A percentile compares a stretch with the other conserved stretches of the same genome.
phyloP scores from a whole-genome alignment of 2,113 vertebrate genomes.

The Porphyrio hochstetteri region DNA sequence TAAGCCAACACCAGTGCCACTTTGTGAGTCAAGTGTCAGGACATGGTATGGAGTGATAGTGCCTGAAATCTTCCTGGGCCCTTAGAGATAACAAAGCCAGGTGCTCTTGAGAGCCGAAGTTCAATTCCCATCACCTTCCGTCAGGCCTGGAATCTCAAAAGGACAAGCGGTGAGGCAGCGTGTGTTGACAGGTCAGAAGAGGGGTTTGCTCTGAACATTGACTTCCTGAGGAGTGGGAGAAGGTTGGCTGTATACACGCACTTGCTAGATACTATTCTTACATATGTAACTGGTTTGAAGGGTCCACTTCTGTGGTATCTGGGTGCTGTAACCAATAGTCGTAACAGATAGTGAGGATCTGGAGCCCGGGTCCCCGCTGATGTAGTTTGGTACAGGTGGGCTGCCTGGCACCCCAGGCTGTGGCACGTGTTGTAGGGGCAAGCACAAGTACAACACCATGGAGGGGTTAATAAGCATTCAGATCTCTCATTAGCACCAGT shows the following conservation, averaged over 20 bases:
- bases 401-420: neutral
- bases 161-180: slow-evolving; percentile 43
- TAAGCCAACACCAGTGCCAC: slow-evolving; percentile 73
- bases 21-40: slow-evolving; percentile 82
- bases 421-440: fast-evolving
- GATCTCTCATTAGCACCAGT: neutral
- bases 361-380: neutral
- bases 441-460: neutral
- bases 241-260: slow-evolving; percentile 51
- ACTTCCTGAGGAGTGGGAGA: slow-evolving; percentile 72
- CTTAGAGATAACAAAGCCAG: slow-evolving; percentile 73
- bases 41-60: slow-evolving; percentile 76
- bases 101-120: slow-evolving; percentile 69
- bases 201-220: slow-evolving; percentile 62
- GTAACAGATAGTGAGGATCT: neutral
- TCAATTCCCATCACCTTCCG: slow-evolving; percentile 69
- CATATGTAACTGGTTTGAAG: slow-evolving; percentile 53
- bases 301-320: slow-evolving; percentile 12
- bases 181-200: slow-evolving; percentile 77
- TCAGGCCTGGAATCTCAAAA: slow-evolving; percentile 65
- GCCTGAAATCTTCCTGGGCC: slow-evolving; percentile 70
- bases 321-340: neutral
- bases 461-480: neutral
- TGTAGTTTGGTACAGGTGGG: neutral
- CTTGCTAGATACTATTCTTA: slow-evolving; percentile 50